phyloP scores from a whole-genome alignment of 2,797 vertebrate genomes.

The Siniperca scherzeri region DNA sequence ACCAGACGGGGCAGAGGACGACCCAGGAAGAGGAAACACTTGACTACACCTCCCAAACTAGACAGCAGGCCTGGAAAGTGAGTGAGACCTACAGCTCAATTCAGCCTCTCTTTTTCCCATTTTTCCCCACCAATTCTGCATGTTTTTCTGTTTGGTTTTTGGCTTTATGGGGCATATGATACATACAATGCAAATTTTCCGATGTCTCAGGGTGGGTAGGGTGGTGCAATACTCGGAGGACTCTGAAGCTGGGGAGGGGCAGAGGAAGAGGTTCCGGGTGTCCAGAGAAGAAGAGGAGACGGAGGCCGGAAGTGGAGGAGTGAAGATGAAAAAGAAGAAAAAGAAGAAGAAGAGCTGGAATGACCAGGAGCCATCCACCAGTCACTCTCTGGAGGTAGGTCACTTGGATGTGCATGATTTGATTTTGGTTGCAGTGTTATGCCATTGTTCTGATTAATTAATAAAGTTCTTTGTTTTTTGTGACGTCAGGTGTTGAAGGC shows the following conservation, averaged over 20 bases:
- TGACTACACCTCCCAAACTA: conserved; percentile 91
- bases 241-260: conserved; percentile 91
- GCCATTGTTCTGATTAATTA: background rate
- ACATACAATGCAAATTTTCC: conserved; percentile 6
- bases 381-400: conserved; percentile 91
- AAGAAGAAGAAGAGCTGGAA: conserved; percentile 91
- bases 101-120: background rate
- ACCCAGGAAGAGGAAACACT: conserved; percentile 95
- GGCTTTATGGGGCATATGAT: background rate
- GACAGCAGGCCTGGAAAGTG: conserved; percentile 94
- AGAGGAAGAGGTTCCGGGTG: conserved; percentile 90
- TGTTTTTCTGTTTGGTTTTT: background rate
- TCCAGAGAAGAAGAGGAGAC: conserved; percentile 89
- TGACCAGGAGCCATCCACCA: conserved; percentile 87
- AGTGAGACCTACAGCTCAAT: conserved; percentile 72
- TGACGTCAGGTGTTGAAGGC: conserved; percentile 84
- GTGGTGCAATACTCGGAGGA: conserved; percentile 92
- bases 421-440: too few relatives aligned
- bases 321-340: conserved; percentile 84
- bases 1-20: conserved; percentile 94
- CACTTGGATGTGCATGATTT: background rate
- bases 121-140: background rate
- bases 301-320: conserved; percentile 75
- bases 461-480: background rate
- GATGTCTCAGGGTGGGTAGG: conserved; percentile 87